Evolutionary conservation across 64 coral and sea anemone genomes (phyloP).

Genomic region (Montipora foliosa): DNA sequence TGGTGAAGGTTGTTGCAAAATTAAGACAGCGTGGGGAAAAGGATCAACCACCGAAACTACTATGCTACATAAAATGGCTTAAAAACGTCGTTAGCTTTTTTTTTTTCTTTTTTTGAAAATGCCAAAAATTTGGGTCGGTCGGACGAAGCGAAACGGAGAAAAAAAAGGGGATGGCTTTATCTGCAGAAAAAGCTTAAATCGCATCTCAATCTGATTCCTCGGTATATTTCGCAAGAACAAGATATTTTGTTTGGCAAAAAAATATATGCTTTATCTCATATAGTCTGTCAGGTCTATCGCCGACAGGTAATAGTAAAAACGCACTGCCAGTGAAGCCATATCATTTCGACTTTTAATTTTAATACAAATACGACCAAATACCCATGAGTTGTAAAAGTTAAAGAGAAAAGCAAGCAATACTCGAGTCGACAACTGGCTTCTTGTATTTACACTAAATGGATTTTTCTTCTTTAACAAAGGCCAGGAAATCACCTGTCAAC

Average conservation of each 20-base stretch:
- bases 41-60: no score
- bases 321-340: background rate
- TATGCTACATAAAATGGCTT: no score
- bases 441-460: background rate
- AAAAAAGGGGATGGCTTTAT: background rate
- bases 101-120: no score
- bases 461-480: background rate
- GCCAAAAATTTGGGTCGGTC: no score
- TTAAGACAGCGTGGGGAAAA: no score
- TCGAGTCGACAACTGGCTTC: background rate
- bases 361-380: background rate
- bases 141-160: background rate
- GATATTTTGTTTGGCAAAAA: constrained; percentile 4
- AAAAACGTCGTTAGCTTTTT: no score
- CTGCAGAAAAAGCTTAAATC: background rate
- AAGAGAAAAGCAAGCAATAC: background rate
- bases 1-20: no score
- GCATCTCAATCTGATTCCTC: background rate
- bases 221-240: constrained; percentile 13
- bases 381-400: background rate
- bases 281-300: no score
- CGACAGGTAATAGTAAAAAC: no score
- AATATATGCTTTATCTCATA: no score
- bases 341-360: no score
- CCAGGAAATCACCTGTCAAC: constrained; percentile 39